Evolutionary conservation across 1,140 invertebrate species (phyloP).

Genomic region (Fopius arisanus): DNA sequence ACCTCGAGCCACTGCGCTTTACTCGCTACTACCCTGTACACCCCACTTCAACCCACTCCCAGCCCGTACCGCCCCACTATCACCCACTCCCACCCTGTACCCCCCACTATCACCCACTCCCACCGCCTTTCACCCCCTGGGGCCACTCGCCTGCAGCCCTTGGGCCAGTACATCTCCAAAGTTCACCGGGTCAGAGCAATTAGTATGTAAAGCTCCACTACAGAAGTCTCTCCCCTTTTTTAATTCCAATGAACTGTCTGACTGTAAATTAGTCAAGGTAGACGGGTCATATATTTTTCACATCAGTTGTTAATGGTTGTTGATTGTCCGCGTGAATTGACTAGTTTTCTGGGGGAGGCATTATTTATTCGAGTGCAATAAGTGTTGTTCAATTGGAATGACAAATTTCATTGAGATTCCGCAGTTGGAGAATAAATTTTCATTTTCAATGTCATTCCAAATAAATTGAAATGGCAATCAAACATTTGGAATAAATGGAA

Average conservation of each 20-base stretch:
- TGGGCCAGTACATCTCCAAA: conserved; percentile 33
- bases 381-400: too few relatives aligned
- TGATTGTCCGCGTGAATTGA: background rate
- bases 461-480: too few relatives aligned
- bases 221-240: conserved; percentile 12
- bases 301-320: background rate
- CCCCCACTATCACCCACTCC: background rate
- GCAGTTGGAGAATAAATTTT: too few relatives aligned
- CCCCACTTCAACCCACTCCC: background rate
- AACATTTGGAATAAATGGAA: too few relatives aligned
- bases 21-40: background rate
- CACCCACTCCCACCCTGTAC: background rate
- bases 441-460: too few relatives aligned
- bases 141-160: background rate
- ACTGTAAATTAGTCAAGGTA: conserved; percentile 28
- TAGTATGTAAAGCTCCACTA: conserved; percentile 48
- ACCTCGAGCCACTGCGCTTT: background rate
- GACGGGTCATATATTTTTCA: background rate
- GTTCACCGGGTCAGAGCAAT: conserved; percentile 45
- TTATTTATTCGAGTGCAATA: too few relatives aligned
- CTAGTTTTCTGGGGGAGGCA: too few relatives aligned
- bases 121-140: background rate
- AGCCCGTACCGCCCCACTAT: background rate
- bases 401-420: too few relatives aligned
- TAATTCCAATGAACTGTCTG: conserved; percentile 28